Base-by-base conservation (phyloP, 2,113 vertebrate genomes). In the Riparia riparia region DNA sequence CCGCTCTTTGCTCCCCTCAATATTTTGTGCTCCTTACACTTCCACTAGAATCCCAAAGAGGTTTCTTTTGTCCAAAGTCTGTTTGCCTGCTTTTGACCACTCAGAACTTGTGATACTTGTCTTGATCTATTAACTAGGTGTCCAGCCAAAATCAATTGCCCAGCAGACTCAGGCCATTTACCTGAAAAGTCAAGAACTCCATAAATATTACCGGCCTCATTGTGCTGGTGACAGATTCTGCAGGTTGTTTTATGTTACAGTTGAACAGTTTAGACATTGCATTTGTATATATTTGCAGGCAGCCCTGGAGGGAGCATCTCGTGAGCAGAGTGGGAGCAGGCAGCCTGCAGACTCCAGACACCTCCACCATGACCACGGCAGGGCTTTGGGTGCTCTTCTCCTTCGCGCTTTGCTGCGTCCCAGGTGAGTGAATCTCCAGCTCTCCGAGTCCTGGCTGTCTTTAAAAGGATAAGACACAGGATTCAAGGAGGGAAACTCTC, bases 111-210 rank as follows among this genome's bases (percentile, higher is more conserved):
- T 87, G 90, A 96, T 32, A 45, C 72, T 92, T 58, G 90, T 73
- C 68, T 95, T 71, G 81, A 92, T 83, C 90, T 66, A 88, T 95
- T 97, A 81, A 88, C 90, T 60, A 63, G 50, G 58, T 91, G 95
- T 90, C 88, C 95, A 94, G 95, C 95, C 96, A 96, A 97, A 94
- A 96, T 94, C 92, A 94, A 96, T 97, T 95, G 93, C 88, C 28
- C 19, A n/a, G 93, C 64, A 93, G 87, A 44, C 3, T 2, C 82
- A 78, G 92, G 51, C 71, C 79, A 77, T 96, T 96, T 96, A 94
- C 87, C 93, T 58, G 34, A 68, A 73, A 82, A 94, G 95, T 97
- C 95, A 96, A 95, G 94, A 94, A 92, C 93, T 97, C 95, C 84
- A 96, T 97, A 97, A 97, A 96, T 96, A 94, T 95, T 86, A 12